Evolutionary conservation across 2,113 vertebrate species (phyloP).

Genomic region (Trochalopteron elliotii): DNA sequence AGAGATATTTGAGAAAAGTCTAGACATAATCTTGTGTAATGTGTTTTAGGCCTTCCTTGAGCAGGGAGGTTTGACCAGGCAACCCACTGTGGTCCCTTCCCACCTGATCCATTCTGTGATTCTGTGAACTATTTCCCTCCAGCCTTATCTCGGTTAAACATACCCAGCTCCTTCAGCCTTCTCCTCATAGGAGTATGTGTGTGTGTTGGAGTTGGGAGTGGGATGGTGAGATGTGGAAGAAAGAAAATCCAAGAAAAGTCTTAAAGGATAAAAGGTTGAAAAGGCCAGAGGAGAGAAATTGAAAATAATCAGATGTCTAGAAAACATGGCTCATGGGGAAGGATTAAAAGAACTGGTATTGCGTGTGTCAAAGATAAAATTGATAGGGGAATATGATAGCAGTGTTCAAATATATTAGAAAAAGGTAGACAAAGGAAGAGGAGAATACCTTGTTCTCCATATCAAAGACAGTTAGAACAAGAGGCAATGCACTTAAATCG

Average conservation of each 20-base stretch:
- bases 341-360: background rate
- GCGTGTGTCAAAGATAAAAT: background rate
- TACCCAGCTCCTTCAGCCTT: background rate
- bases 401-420: background rate
- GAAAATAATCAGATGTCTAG: background rate
- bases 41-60: background rate
- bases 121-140: background rate
- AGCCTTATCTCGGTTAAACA: background rate
- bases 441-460: background rate
- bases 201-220: background rate
- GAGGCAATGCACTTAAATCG: background rate
- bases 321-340: background rate
- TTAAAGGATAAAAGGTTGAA: background rate
- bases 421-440: background rate
- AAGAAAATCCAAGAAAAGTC: background rate
- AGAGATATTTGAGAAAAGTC: background rate
- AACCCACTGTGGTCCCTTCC: background rate
- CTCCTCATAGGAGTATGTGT: fast-evolving
- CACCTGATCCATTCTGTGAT: background rate
- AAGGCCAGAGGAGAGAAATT: background rate
- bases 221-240: background rate
- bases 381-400: background rate
- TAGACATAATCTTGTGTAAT: background rate
- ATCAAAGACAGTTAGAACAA: background rate
- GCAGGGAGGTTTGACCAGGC: background rate